phyloP scores from a whole-genome alignment of 1,140 invertebrate genomes.

The Bombyx mandarina region DNA sequence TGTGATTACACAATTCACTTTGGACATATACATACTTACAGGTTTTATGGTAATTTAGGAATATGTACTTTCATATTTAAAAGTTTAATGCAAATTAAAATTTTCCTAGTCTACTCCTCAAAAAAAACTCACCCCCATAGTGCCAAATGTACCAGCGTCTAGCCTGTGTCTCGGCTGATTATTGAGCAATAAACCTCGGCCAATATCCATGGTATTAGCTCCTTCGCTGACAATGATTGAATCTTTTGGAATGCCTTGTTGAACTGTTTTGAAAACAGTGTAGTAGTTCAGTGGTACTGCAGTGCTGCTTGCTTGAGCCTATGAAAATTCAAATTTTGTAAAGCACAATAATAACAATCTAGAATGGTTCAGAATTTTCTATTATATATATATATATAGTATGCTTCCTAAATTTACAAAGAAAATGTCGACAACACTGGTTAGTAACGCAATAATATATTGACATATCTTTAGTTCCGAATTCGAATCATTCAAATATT shows the following conservation, averaged over 20 bases:
- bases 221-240: slow-evolving; percentile 97
- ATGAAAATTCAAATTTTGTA: slow-evolving; percentile 3
- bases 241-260: slow-evolving; percentile 82
- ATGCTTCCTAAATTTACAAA: too few relatives aligned
- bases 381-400: too few relatives aligned
- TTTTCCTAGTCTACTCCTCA: background rate
- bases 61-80: background rate
- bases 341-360: too few relatives aligned
- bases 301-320: slow-evolving; percentile 50
- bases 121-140: slow-evolving; percentile 84
- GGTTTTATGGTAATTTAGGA: background rate
- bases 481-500: too few relatives aligned
- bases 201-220: slow-evolving; percentile 99
- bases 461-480: too few relatives aligned
- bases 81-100: background rate
- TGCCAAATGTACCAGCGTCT: slow-evolving; percentile 95
- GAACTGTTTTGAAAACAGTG: slow-evolving; percentile 87
- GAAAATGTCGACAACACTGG: too few relatives aligned
- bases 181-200: slow-evolving; percentile 89
- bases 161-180: slow-evolving; percentile 86
- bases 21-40: background rate
- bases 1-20: background rate
- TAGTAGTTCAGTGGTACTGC: slow-evolving; percentile 91
- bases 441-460: too few relatives aligned
- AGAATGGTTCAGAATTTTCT: too few relatives aligned